A percentile compares a stretch with the other conserved stretches of the same genome.
These are phyloP conservation scores for Acanthoscelides obtectus DNA, from an alignment of 2,888 invertebrate species.

Conservation along the genomic window DNA sequence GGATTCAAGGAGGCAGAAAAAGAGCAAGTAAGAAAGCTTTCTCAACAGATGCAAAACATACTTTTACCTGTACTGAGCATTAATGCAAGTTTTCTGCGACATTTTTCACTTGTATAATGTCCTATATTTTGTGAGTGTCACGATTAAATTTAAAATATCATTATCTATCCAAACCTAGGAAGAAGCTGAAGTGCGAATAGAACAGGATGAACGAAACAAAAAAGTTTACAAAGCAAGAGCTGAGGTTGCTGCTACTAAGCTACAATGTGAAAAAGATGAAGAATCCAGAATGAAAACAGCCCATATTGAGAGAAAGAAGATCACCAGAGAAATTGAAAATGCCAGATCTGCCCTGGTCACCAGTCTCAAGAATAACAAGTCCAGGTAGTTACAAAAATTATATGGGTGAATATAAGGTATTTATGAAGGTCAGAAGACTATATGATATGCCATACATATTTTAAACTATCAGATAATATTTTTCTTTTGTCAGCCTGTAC, in stretches of 20 bases:
- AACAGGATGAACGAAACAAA: conserved; percentile 20
- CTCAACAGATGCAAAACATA: too few relatives aligned
- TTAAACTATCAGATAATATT: too few relatives aligned
- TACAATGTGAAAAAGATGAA: conserved; percentile 35
- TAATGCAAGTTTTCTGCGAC: too few relatives aligned
- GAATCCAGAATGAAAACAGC: conserved; percentile 30
- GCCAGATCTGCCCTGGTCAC: conserved; percentile 18
- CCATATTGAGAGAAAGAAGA: conserved; percentile 34
- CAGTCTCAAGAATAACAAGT: conserved; percentile 1
- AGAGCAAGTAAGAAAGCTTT: neutral
- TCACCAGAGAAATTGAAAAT: conserved; percentile 49
- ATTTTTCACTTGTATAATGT: too few relatives aligned
- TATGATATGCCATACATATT: too few relatives aligned
- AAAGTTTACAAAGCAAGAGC: conserved; percentile 44
- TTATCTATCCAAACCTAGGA: too few relatives aligned
- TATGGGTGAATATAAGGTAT: too few relatives aligned
- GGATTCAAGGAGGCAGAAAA: conserved; percentile 48
- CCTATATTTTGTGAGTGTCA: too few relatives aligned
- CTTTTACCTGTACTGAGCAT: too few relatives aligned
- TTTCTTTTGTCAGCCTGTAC: too few relatives aligned
- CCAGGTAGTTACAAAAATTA: neutral
- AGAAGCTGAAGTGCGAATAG: conserved; percentile 30
- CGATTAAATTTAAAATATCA: too few relatives aligned
- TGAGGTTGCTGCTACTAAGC: conserved; percentile 39
- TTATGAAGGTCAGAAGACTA: too few relatives aligned